A percentile compares a stretch with the other conserved stretches of the same genome.
Evolutionary conservation across 2,888 invertebrate genomes (phyloP).

Genomic region (Pegoplata infirma): DNA sequence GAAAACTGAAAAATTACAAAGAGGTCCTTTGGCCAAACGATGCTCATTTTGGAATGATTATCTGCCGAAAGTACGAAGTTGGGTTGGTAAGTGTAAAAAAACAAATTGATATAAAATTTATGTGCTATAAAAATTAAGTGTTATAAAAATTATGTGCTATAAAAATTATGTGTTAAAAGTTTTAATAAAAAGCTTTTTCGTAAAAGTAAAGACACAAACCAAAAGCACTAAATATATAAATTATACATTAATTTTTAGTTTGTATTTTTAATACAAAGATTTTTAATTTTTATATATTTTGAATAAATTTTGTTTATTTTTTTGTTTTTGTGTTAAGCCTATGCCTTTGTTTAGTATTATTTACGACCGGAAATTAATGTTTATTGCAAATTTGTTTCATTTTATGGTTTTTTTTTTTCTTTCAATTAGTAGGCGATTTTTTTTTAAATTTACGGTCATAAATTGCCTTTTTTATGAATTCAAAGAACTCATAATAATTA

Average conservation of each 20-base stretch:
- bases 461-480: neutral
- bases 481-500: neutral
- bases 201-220: neutral
- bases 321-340: neutral
- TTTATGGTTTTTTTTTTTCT: neutral
- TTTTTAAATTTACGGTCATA: too few species aligned
- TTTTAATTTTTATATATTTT: neutral
- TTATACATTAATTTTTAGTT: neutral
- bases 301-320: neutral
- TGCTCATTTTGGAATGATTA: conserved; percentile 99
- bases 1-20: conserved; percentile 80
- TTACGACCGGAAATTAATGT: neutral
- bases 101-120: neutral
- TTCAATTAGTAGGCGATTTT: neutral
- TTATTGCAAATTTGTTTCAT: neutral
- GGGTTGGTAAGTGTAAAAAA: conserved; percentile 80
- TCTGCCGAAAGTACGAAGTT: conserved; percentile 90
- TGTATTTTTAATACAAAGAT: too few species aligned
- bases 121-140: too few species aligned
- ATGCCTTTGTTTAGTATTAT: neutral
- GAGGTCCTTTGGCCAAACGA: conserved; percentile 89
- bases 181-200: neutral
- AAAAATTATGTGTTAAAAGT: neutral
- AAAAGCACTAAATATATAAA: too few species aligned
- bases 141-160: too few species aligned